A percentile compares a stretch with the other conserved stretches of the same genome.
Evolutionary conservation across 2,888 invertebrate genomes (phyloP).

Genomic region (Timema podura): DNA sequence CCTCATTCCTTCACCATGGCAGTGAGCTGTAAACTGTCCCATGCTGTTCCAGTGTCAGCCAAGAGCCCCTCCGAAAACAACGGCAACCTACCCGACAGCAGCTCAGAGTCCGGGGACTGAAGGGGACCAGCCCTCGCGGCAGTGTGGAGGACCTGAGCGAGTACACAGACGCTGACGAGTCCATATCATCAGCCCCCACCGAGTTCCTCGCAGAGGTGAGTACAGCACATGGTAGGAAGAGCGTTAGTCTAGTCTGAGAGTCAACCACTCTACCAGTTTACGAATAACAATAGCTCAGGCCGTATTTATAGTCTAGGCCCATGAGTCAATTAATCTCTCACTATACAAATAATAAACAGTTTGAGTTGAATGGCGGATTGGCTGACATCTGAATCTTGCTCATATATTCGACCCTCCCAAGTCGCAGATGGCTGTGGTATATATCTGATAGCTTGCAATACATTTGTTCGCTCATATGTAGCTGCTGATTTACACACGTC

Average conservation of each 20-base stretch:
- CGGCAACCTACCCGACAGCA: neutral
- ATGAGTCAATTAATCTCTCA: neutral
- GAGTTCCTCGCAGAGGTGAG: constrained; percentile 71
- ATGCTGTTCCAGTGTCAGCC: too few species aligned
- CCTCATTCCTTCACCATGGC: too few species aligned
- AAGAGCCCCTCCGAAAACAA: neutral
- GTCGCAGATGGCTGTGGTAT: too few species aligned
- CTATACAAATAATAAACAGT: neutral
- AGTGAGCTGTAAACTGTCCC: too few species aligned
- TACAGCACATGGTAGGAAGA: neutral
- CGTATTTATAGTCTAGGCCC: neutral
- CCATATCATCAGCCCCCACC: constrained; percentile 65
- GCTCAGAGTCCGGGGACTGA: neutral
- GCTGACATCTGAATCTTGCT: too few species aligned
- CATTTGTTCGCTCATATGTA: too few species aligned
- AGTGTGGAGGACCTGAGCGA: constrained; percentile 66
- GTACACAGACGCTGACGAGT: constrained; percentile 66
- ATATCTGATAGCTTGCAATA: too few species aligned
- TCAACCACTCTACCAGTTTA: neutral
- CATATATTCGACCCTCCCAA: too few species aligned
- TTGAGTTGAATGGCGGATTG: too few species aligned
- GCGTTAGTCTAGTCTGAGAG: too few species aligned
- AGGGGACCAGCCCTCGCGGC: constrained; percentile 23
- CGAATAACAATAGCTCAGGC: neutral
- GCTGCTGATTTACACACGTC: too few species aligned